Base-by-base conservation (phyloP, 1,140 invertebrate species). In the Trissolcus basalis region DNA sequence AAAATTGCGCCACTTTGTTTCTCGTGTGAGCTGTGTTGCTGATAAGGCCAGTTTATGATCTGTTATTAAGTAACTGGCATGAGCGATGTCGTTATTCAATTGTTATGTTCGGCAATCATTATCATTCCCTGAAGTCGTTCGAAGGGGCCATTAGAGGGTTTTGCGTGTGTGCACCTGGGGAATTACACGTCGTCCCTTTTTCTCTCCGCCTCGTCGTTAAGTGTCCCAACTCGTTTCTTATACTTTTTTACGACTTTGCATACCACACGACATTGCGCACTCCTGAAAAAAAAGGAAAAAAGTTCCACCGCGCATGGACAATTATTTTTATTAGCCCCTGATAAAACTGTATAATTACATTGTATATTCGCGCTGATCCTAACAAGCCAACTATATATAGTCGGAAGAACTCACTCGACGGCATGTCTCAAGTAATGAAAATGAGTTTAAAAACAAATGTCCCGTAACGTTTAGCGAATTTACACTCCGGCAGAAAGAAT, bases 81-180 rank as follows among this genome's bases (percentile, higher is more conserved):
- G 58, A 65, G 65, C 59, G 32, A 65, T 65, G 60, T 69, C 60
- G 73, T 77, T 77, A 67, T 77, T 67, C 67, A 61, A 77, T 77
- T 71, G 73, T 77, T 70, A 77, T 68, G 74, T 77, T 67, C 74
- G 50, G 61, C 74, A 77, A 68, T 77, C 55, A 68, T 77, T 67
- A 77, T 77, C 74, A 67, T 77, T 68, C 67, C 12, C 43, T 14
- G 13, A 45, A 43, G 58, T 61, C 74, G 55, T 71, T 77, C 61
- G 48, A 64, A 35, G 47, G 59, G 39, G 54, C 59, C 60, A 64
- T 69, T 75, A 69, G 44, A 60, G 39, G 41, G 41, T 47, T 50
- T 27, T 64, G 58, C 68, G 64, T 68, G 48, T 68, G 51, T 68
- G 63, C 56, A 64, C 58, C 59, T 27, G 59, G 53, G 59, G 72